Evolutionary conservation across 2,888 invertebrate genomes (phyloP).

Genomic region (Nymphalis urticae): DNA sequence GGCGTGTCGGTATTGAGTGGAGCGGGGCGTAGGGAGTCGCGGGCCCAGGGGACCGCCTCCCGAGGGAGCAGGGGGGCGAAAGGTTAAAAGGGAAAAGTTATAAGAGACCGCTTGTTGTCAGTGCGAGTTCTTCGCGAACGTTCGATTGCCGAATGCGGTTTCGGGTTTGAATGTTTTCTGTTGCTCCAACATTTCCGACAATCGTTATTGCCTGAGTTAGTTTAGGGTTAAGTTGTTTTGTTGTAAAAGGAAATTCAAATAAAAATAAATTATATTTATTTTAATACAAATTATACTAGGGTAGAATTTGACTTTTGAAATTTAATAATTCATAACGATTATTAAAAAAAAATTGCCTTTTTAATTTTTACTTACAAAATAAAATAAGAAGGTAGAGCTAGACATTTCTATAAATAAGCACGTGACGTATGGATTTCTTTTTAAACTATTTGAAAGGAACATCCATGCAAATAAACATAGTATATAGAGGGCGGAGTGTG

Average conservation of each 20-base stretch:
- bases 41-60: constrained; percentile 81
- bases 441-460: constrained; percentile 52
- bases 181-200: constrained; percentile 21
- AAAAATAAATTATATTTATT: no score
- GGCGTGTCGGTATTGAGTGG: constrained; percentile 81
- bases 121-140: constrained; percentile 67
- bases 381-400: not conserved
- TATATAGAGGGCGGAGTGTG: constrained; percentile 46
- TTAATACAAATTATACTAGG: no score
- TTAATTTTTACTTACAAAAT: no score
- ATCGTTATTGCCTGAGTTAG: constrained; percentile 20
- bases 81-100: constrained; percentile 82
- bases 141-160: constrained; percentile 70
- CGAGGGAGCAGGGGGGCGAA: constrained; percentile 71
- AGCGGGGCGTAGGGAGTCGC: constrained; percentile 72
- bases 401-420: not conserved
- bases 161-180: constrained; percentile 38
- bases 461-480: constrained; percentile 76
- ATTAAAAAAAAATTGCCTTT: not conserved
- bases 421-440: constrained; percentile 31
- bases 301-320: not conserved
- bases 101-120: constrained; percentile 80
- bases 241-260: not conserved
- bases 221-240: constrained; percentile 3
- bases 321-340: not conserved